A percentile compares a stretch with the other conserved stretches of the same genome.
Conservation (phyloP, 2,888 invertebrate genomes). For the Anthrax anthrax region DNA sequence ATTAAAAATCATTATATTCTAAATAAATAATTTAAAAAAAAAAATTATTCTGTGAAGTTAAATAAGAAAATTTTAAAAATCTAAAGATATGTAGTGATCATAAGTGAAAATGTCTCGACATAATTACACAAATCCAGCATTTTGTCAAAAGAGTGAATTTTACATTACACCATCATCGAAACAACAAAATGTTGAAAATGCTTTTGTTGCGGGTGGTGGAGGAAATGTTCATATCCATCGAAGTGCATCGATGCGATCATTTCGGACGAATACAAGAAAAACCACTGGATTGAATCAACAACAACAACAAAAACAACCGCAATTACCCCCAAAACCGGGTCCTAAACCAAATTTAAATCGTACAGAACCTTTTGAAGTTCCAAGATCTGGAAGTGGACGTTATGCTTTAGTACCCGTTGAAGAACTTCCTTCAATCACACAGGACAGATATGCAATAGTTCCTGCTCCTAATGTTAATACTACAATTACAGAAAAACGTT, state of each 20-base stretch:
- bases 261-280: slow-evolving; percentile 14
- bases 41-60: too few species aligned
- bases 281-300: slow-evolving; percentile 11
- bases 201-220: slow-evolving; percentile 20
- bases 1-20: too few species aligned
- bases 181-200: background rate
- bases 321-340: slow-evolving; percentile 18
- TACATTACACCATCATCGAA: slow-evolving; percentile 20
- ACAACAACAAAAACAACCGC: slow-evolving; percentile 13
- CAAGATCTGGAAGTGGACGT: slow-evolving; percentile 30
- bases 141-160: slow-evolving; percentile 62
- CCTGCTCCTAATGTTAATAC: slow-evolving; percentile 23
- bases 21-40: background rate
- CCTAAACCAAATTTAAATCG: slow-evolving; percentile 14
- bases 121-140: slow-evolving; percentile 64
- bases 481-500: slow-evolving; percentile 31
- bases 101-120: slow-evolving; percentile 26
- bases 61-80: background rate
- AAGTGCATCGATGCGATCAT: slow-evolving; percentile 33
- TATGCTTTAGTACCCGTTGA: slow-evolving; percentile 40
- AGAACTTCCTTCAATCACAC: slow-evolving; percentile 20
- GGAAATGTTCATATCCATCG: slow-evolving; percentile 27
- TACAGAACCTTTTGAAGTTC: slow-evolving; percentile 4
- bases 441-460: slow-evolving; percentile 27
- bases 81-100: background rate